Evolutionary conservation across 1,140 invertebrate genomes (phyloP).

Genomic region (Cheumatopsyche charites): DNA sequence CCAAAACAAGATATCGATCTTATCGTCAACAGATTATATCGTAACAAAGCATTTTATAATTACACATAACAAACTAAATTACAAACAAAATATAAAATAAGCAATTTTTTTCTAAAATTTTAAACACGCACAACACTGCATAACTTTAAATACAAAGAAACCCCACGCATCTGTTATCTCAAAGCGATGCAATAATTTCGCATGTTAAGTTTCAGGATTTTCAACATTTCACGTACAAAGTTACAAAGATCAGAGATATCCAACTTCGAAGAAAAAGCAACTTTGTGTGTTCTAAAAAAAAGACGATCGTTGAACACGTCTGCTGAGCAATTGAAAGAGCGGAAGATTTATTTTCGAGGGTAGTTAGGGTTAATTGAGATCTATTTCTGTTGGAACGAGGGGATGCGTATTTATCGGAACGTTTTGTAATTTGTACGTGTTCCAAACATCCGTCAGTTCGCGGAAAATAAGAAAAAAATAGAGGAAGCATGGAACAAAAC

Average conservation of each 20-base stretch:
- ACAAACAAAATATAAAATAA: too few species aligned
- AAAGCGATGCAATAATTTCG: background rate
- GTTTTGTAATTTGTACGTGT: conserved; percentile 14
- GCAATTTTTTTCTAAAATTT: background rate
- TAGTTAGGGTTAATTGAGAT: conserved; percentile 28
- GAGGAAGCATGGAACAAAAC: background rate
- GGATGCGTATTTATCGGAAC: conserved; percentile 12
- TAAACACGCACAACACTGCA: background rate
- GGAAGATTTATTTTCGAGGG: conserved; percentile 24
- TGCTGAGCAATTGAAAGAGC: background rate
- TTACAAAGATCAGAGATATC: too few species aligned
- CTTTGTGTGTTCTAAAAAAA: too few species aligned
- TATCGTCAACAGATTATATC: background rate
- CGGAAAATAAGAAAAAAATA: background rate
- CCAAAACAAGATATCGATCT: conserved; percentile 3
- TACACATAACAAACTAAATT: background rate
- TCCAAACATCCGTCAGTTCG: conserved; percentile 6
- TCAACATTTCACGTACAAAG: background rate
- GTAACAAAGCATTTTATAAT: conserved; percentile 4
- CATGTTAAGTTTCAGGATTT: conserved; percentile 1
- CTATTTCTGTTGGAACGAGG: conserved; percentile 21
- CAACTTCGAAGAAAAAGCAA: too few species aligned
- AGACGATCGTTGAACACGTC: conserved; percentile 1
- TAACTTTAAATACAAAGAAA: background rate
- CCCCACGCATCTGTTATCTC: background rate